Evolutionary conservation across 2,888 invertebrate species (phyloP).

Genomic region (Didymodactylos carnosus): DNA sequence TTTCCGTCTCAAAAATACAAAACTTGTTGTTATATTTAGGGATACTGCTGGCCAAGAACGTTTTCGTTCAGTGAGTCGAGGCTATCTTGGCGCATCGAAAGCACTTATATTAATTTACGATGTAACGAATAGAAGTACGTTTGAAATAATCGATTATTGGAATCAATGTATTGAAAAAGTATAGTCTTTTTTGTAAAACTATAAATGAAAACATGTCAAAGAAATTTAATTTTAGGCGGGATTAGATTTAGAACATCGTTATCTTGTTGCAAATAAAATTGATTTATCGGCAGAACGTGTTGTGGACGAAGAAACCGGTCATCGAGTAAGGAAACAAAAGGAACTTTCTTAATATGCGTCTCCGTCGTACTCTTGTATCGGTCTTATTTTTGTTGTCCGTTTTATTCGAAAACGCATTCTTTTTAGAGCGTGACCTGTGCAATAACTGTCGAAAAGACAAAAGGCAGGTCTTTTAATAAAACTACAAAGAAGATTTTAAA

Average conservation of each 20-base stretch:
- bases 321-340: neutral
- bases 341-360: no score
- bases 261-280: neutral
- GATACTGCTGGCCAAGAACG: neutral
- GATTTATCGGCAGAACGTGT: neutral
- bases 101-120: neutral
- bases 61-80: neutral
- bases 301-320: neutral
- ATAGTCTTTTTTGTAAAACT: neutral
- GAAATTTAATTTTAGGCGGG: neutral
- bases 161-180: neutral
- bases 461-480: no score
- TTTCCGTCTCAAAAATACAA: neutral
- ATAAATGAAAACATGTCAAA: neutral
- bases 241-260: neutral
- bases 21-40: neutral
- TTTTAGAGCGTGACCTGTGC: no score
- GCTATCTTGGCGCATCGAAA: neutral
- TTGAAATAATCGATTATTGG: neutral
- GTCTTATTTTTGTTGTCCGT: no score
- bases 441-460: no score
- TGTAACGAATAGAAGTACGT: neutral
- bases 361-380: no score
- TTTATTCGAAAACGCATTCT: no score
- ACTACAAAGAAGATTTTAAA: no score